Percentiles rank a stretch among this genome's conserved stretches.
These are phyloP conservation scores for Pyrrhia umbra DNA, from an alignment of 2,888 invertebrate species.

Conservation along the genomic window DNA sequence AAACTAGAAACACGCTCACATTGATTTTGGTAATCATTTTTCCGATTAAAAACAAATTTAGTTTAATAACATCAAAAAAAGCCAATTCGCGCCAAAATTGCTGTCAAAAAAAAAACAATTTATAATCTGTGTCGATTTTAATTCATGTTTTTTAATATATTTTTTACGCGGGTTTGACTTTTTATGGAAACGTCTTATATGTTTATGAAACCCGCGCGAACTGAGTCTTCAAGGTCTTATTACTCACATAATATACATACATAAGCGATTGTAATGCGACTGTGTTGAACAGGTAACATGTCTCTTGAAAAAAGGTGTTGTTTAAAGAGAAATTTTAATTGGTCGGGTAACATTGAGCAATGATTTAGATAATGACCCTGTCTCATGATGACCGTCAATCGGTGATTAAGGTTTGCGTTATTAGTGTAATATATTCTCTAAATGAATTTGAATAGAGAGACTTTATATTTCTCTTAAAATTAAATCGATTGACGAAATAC, in stretches of 20 bases:
- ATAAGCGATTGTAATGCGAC: constrained; percentile 49
- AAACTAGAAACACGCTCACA: constrained; percentile 68
- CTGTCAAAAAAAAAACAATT: constrained; percentile 42
- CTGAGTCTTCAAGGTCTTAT: constrained; percentile 64
- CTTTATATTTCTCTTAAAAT: too few species aligned
- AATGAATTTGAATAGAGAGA: too few species aligned
- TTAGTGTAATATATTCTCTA: neutral
- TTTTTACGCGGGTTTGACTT: neutral
- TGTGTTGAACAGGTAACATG: constrained; percentile 57
- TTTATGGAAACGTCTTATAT: constrained; percentile 52
- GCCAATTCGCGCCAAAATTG: constrained; percentile 59
- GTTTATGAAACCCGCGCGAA: constrained; percentile 57
- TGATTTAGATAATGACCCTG: constrained; percentile 52
- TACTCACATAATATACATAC: constrained; percentile 46
- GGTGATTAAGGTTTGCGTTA: constrained; percentile 20
- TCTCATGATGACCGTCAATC: constrained; percentile 29
- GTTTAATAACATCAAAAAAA: constrained; percentile 31
- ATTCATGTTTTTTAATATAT: constrained; percentile 41
- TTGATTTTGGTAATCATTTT: constrained; percentile 66
- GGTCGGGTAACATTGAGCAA: constrained; percentile 42
- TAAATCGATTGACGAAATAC: too few species aligned
- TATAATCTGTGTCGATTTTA: constrained; percentile 40
- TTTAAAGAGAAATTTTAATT: constrained; percentile 25
- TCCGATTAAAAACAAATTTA: constrained; percentile 2
- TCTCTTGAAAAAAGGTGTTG: constrained; percentile 5